Evolutionary conservation across 1,140 invertebrate species (phyloP), one percentile per base, ranked within the genome.

Genomic region (Caenorhabditis latens): DNA sequence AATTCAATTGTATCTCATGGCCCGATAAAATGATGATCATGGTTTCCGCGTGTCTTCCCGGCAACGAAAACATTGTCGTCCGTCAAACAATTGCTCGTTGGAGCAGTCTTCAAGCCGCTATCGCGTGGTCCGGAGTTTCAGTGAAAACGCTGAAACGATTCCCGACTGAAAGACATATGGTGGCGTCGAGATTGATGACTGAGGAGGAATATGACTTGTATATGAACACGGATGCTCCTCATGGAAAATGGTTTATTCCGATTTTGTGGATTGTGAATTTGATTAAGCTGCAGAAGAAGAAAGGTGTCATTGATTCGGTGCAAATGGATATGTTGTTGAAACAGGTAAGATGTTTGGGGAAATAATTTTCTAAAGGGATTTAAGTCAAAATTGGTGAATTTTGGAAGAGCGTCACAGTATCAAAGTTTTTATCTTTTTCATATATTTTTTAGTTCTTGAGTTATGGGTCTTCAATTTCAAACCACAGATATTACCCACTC

Each of bases 141-240:
- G 94, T 97, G 63, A 94, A 96, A 86, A 96, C 97, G 0, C 96
- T 97, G 92, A 95, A 96, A 92, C 94, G 96, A 84, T 97, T 97
- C 93, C 96, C 96, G 1, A 96, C 96, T 16, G 95, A 96, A 93
- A 96, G 97, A 92, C 96, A 97, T 93, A 95, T 97, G 87, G 96
- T 97, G 53, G 96, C 96, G 93, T 96, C 96, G 88, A 96, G 95
- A 96, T 84, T 92, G 21, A 92, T 92, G 92, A 92, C 92, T 21
- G 90, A 92, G 67, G 89, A 93, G 67, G 92, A 93, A 95, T 95
- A 94, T 90, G 91, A 93, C 61, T 48, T 91, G 50, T 92, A 91
- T 90, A 92, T 86, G 53, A 90, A 87, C 21, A 86, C 87, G 11
- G 90, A 91, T 57, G 92, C 91, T 2, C 92, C 92, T 32, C 91